phyloP scores from a whole-genome alignment of 2,797 vertebrate species.

The Peromyscus nudipes region DNA sequence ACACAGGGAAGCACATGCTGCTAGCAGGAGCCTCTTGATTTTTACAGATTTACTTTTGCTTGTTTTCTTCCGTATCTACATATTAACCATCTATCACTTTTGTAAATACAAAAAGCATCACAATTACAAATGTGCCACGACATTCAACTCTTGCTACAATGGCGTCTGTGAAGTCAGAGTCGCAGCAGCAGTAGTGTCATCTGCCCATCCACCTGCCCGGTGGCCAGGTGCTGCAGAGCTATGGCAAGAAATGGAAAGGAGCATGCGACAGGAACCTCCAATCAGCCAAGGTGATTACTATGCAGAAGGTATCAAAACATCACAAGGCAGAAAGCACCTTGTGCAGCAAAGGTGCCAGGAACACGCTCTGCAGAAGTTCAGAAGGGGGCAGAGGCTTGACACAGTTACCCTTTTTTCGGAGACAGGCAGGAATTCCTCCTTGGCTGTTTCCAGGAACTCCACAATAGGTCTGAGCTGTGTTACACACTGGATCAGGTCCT shows the following conservation, averaged over 20 bases:
- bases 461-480: conserved; percentile 87
- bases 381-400: conserved; percentile 1
- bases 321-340: neutral
- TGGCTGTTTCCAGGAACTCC: conserved; percentile 89
- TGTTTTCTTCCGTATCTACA: conserved; percentile 19
- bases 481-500: conserved; percentile 88
- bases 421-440: conserved; percentile 87
- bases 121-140: conserved; percentile 37
- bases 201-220: too few species aligned
- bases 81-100: conserved; percentile 23
- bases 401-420: conserved; percentile 89
- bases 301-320: neutral
- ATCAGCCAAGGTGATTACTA: neutral
- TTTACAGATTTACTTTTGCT: neutral
- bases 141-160: neutral
- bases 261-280: neutral
- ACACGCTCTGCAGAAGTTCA: neutral
- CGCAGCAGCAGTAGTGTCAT: neutral
- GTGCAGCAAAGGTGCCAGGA: neutral
- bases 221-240: neutral
- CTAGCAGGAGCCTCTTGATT: neutral
- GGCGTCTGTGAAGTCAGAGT: neutral
- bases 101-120: neutral
- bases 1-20: neutral
- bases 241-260: neutral